A percentile compares a stretch with the other conserved stretches of the same genome.
Conservation (phyloP, 2,888 invertebrate species). For the Polia nebulosa region DNA sequence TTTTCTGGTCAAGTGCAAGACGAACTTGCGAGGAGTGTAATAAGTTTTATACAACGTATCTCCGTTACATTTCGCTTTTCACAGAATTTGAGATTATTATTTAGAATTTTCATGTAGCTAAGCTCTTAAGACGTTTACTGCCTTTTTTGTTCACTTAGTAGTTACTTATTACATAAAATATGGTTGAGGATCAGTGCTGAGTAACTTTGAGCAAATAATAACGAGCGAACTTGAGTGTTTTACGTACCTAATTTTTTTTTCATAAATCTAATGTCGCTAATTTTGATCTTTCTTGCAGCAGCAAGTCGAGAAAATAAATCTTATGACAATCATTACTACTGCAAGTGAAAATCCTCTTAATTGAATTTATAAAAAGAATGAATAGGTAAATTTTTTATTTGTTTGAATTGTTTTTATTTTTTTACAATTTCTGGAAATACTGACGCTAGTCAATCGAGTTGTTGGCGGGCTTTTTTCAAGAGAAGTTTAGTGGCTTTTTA, state of each 20-base stretch:
- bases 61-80: constrained; percentile 15
- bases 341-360: too few relatives aligned
- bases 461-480: too few relatives aligned
- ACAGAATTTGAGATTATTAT: constrained; percentile 8
- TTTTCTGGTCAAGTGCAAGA: constrained; percentile 54
- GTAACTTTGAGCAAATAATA: constrained; percentile 1
- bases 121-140: not conserved
- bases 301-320: too few relatives aligned
- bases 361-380: too few relatives aligned
- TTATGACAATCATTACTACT: too few relatives aligned
- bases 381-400: too few relatives aligned
- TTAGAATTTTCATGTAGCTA: constrained; percentile 13
- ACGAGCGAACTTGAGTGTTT: not conserved
- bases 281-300: too few relatives aligned
- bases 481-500: too few relatives aligned
- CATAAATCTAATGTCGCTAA: not conserved
- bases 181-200: not conserved
- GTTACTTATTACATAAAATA: constrained; percentile 1
- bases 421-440: too few relatives aligned
- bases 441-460: too few relatives aligned
- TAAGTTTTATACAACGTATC: constrained; percentile 42
- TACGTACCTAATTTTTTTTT: not conserved
- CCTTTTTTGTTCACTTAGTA: constrained; percentile 2
- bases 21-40: constrained; percentile 17
- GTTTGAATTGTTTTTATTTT: too few relatives aligned